Evolutionary conservation across 2,888 invertebrate species (phyloP), one percentile per base, ranked within the genome.

Genomic region (Pimpla rufipes): DNA sequence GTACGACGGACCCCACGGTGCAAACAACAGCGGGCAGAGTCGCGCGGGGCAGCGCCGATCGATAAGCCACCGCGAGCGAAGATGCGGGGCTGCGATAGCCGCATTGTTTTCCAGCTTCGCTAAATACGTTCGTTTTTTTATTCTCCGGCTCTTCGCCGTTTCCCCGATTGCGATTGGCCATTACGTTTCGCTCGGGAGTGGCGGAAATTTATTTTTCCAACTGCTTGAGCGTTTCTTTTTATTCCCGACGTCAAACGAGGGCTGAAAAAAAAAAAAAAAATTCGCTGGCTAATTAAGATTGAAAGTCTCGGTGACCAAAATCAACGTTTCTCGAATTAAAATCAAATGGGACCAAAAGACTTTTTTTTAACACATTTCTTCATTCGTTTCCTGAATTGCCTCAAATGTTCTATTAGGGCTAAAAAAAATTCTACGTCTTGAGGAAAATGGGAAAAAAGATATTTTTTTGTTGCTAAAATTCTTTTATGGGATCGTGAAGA

Each of bases 41-140:
- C 40, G 16, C 18, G 77, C 76, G 68, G 78, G 79, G 79, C n/a
- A 57, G 66, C 81, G 73, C 80, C 88, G 89, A 89, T 88, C 89
- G 88, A 89, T 90, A 89, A 87, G 87, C 80, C 79, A 10, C 62
- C 23, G n/a, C n/a, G 71, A 55, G 52, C 86, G 81, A 85, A 90
- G 88, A 89, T 88, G 88, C 87, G 87, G 87, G 85, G 85, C 84
- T 85, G 84, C 87, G 89, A 89, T 90, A 89, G 87, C 83, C 73
- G 47, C 64, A 55, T 68, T 64, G 23, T 67, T 52, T 71, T 66
- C 57, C 47, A 76, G 77, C 64, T 66, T 52, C 55, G 73, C 52
- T 76, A 40, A 59, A 62, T 64, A 70, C 79, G 59, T 57, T 40
- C 66, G 8, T 52, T 10, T 23, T 10, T 23, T 45, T 45, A 42